Evolutionary conservation across 1,140 invertebrate species (phyloP).

Genomic region (Drosophila tsacasi): DNA sequence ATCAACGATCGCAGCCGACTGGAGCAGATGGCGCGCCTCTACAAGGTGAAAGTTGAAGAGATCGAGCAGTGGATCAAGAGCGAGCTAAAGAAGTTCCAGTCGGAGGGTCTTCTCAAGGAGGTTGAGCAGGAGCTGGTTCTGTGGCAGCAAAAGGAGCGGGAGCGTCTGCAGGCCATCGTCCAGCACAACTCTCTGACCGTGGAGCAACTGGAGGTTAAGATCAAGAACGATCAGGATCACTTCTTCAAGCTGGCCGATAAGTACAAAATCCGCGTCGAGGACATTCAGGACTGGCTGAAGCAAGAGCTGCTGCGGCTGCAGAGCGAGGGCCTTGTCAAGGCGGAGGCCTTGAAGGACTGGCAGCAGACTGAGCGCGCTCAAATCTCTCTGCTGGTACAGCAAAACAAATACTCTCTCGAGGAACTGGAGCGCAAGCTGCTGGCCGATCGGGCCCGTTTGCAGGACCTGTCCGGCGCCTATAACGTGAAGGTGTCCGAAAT

Average conservation of each 20-base stretch:
- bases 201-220: conserved; percentile 71
- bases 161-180: conserved; percentile 67
- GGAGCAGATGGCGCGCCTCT: conserved; percentile 69
- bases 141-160: conserved; percentile 78
- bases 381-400: conserved; percentile 65
- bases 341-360: conserved; percentile 78
- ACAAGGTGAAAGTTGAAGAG: conserved; percentile 78
- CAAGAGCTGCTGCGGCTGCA: conserved; percentile 75
- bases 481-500: conserved; percentile 78
- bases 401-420: conserved; percentile 72
- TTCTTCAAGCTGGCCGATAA: conserved; percentile 73
- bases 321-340: conserved; percentile 74
- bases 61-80: conserved; percentile 77
- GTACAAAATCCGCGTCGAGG: conserved; percentile 75
- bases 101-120: conserved; percentile 74
- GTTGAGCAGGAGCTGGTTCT: conserved; percentile 70
- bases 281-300: conserved; percentile 80
- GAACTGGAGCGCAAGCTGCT: conserved; percentile 74
- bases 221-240: conserved; percentile 78
- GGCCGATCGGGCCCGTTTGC: conserved; percentile 62
- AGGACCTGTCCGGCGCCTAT: conserved; percentile 71
- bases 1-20: conserved; percentile 70
- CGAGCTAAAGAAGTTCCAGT: conserved; percentile 72
- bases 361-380: conserved; percentile 67
- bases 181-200: conserved; percentile 74